Evolutionary conservation across 2,888 invertebrate genomes (phyloP), one percentile per base, ranked within the genome.

Genomic region (Catotricha subobsoleta): DNA sequence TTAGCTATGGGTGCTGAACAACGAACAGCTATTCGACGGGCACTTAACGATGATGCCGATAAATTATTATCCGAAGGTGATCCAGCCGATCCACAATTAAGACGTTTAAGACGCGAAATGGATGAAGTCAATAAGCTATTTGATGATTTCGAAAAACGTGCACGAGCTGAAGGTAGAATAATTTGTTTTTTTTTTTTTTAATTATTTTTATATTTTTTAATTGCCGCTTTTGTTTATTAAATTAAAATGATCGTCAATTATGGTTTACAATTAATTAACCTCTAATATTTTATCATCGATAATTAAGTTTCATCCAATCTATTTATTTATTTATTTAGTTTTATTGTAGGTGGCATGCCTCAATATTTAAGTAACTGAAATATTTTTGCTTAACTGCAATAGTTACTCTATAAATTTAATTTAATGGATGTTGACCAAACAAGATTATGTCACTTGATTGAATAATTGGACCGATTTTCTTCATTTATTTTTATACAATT

Each of bases 11-110:
- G 94, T 44, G 83, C 91, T 10, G 87, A 91, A 51, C 92, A 95
- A 62, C 74, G 97, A 16, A 91, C 91, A 44, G 92, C 94, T 3
- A 95, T 97, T 54, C 69, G 90, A 10, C 79, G 80, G 47, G 95
- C 95, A 0, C 66, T 98, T 42, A 95, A 97, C 67, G 95, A 97
- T 55, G 97, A 98, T 62, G 94, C 94, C 0, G 90, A 94, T 62
- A 95, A 94, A 56, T 65, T 98, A 48, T 67, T 97, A 30, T 77
- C 84, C 15, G 97, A 95, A 59, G 88, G 94, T n/a, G 91, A 97
- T 67, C 84, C 91, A 2, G 82, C 87, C 20, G 95, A 94, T 66
- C 90, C 94, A 0, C 88, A 95, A 57, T 67, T 94, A 51, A 65
- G 88, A 45, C 69, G 91, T 40, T 67, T 97, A 49, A 68, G 82